Conservation (phyloP, 1,140 invertebrate species). For the Dysdera silvatica region DNA sequence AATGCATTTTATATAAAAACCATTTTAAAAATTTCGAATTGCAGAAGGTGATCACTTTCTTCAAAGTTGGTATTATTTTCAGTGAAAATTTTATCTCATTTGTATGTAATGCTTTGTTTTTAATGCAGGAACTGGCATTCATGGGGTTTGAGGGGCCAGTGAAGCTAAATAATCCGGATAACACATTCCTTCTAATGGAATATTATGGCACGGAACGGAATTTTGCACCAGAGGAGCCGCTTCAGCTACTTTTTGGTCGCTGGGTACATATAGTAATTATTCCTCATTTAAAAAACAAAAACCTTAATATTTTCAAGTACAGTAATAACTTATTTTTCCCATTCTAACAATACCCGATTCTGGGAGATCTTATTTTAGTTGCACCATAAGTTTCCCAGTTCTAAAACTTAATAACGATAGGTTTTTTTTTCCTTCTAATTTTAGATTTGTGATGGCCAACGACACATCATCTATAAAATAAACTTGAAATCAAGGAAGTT, state of each 20-base stretch:
- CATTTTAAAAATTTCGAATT: too few relatives aligned
- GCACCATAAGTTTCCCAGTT: background rate
- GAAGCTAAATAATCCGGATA: conserved; percentile 71
- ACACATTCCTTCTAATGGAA: conserved; percentile 70
- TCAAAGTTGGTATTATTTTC: background rate
- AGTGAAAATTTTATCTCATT: background rate
- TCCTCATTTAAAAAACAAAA: conserved; percentile 20
- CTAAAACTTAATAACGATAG: background rate
- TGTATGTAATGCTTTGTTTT: conserved; percentile 6
- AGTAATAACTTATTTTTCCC: background rate
- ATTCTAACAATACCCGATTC: conserved; percentile 1
- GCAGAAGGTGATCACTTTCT: background rate
- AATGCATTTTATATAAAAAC: too few relatives aligned
- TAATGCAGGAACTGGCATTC: conserved; percentile 63
- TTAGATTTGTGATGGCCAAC: conserved; percentile 66
- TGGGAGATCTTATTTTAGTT: background rate
- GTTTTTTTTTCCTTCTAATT: conserved; percentile 29
- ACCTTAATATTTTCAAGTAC: background rate
- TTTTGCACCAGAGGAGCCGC: conserved; percentile 60
- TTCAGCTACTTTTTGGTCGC: conserved; percentile 72
- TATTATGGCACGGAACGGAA: conserved; percentile 75
- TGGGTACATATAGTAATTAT: conserved; percentile 55
- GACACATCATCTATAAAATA: conserved; percentile 65
- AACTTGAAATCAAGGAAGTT: conserved; percentile 84
- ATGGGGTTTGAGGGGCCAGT: conserved; percentile 70